A percentile compares a stretch with the other conserved stretches of the same genome.
These are phyloP conservation scores for Zaprionus obscuricornis DNA, from an alignment of 2,888 invertebrate species.

Conservation along the genomic window DNA sequence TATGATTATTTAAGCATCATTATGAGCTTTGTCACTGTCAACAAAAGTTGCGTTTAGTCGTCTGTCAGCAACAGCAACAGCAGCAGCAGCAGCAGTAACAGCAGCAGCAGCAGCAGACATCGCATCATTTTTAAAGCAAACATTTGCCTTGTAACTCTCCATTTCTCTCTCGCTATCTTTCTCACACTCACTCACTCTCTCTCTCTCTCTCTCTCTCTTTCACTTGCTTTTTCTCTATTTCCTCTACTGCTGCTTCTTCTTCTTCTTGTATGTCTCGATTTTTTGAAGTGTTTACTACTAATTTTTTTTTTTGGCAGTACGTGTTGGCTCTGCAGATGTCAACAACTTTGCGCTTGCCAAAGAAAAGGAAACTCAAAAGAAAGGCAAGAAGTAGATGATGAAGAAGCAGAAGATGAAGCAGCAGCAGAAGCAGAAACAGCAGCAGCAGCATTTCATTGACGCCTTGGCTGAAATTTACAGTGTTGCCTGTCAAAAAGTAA, in stretches of 20 bases:
- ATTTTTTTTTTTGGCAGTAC: slow-evolving; percentile 48
- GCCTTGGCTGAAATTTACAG: slow-evolving; percentile 58
- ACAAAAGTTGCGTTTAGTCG: slow-evolving; percentile 58
- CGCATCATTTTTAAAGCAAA: slow-evolving; percentile 52
- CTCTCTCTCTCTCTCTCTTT: too few relatives aligned
- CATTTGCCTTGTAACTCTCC: slow-evolving; percentile 28
- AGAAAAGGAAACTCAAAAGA: too few relatives aligned
- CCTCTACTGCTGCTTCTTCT: slow-evolving; percentile 18
- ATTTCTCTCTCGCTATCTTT: too few relatives aligned
- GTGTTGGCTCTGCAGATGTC: slow-evolving; percentile 74
- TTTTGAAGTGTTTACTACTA: slow-evolving; percentile 58
- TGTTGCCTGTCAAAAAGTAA: slow-evolving; percentile 34
- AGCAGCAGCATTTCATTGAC: too few relatives aligned
- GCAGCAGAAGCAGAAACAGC: too few relatives aligned
- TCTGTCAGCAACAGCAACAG: slow-evolving; percentile 52
- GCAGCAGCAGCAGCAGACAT: slow-evolving; percentile 8
- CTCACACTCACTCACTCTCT: too few relatives aligned
- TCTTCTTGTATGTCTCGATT: slow-evolving; percentile 3
- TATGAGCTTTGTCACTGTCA: slow-evolving; percentile 71
- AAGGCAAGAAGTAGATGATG: too few relatives aligned
- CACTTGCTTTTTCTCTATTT: background rate
- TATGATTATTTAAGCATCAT: slow-evolving; percentile 43
- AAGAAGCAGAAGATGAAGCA: too few relatives aligned
- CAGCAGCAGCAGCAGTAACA: slow-evolving; percentile 12
- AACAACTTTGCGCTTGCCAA: slow-evolving; percentile 53